phyloP scores from a whole-genome alignment of 30 jellyfish, hydroid and myxozoan genomes.

The Aurelia sp. region DNA sequence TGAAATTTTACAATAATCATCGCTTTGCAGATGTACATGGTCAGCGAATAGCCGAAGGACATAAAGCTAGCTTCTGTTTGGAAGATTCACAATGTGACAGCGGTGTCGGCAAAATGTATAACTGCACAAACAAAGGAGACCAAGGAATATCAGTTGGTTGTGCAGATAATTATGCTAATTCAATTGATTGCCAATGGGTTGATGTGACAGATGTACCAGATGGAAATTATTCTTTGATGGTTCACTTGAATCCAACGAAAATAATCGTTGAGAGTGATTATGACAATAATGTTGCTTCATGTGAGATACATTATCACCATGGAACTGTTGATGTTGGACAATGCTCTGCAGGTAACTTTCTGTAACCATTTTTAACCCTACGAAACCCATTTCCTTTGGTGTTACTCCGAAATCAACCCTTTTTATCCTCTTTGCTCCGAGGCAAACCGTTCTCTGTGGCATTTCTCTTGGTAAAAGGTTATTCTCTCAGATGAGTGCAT shows the following conservation, averaged over 20 bases:
- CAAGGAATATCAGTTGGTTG: conserved; percentile 95
- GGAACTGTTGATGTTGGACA: conserved; percentile 63
- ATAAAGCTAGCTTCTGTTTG: conserved; percentile 95
- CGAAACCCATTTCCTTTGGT: too few species aligned
- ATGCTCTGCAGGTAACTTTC: conserved; percentile 83
- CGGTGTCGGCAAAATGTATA: conserved; percentile 79
- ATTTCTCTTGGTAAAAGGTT: too few species aligned
- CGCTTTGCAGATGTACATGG: conserved; percentile 75
- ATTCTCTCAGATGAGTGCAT: too few species aligned
- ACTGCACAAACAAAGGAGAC: conserved; percentile 93
- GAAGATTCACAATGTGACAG: conserved; percentile 92
- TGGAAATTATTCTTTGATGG: conserved; percentile 93
- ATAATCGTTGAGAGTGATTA: conserved; percentile 86
- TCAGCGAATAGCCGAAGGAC: conserved; percentile 91
- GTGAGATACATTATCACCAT: conserved; percentile 79
- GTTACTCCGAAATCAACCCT: too few species aligned
- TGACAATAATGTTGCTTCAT: conserved; percentile 82
- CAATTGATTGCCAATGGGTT: conserved; percentile 98
- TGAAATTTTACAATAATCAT: too few species aligned
- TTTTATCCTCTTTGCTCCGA: too few species aligned
- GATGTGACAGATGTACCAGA: conserved; percentile 86
- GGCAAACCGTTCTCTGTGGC: too few species aligned
- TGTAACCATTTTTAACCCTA: neutral
- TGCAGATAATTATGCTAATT: conserved; percentile 87
- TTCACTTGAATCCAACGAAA: conserved; percentile 78